Evolutionary conservation across 2,888 invertebrate genomes (phyloP), one percentile per base, ranked within the genome.

Genomic region (Sinodicranocentrus sp.): DNA sequence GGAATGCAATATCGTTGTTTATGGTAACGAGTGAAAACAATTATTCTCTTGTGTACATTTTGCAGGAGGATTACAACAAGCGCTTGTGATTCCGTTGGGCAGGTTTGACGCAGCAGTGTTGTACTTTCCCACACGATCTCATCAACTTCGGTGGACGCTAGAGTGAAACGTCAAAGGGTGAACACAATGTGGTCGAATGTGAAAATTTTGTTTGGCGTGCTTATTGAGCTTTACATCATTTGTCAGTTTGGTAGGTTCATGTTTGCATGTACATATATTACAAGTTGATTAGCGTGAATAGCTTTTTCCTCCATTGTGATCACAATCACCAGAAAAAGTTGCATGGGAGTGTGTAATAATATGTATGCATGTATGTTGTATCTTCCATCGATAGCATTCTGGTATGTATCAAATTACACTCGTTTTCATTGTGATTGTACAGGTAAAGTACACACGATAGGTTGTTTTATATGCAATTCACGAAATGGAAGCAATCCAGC

Each of bases 401-500:
- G n/a, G n/a, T n/a, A n/a, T n/a, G n/a, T n/a, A n/a, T n/a, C n/a
- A n/a, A n/a, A n/a, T n/a, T n/a, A n/a, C n/a, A n/a, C n/a, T n/a
- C n/a, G n/a, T n/a, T n/a, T n/a, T n/a, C n/a, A n/a, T n/a, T n/a
- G n/a, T n/a, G n/a, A n/a, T n/a, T 52, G 52, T 26, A 1, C 28
- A 65, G 65, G 43, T 8, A 39, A 43, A 39, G 65, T 65, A 21
- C 19, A 65, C 21, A 84, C 90, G 39, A 92, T 92, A 79, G 91
- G 91, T 86, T 92, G 92, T 87, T 92, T 91, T 89, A 90, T 90
- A 21, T 92, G 92, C 88, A 90, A 91, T 17, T 92, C 92, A 0
- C 89, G 90, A 76, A 92, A 92, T 88, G 90, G 90, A 44, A 91
- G 91, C 77, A 91, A 92, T 88, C 86, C 89, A 1, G 89, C 90